Conservation (phyloP, 2,888 invertebrate genomes). For the Cerceris rybyensis region DNA sequence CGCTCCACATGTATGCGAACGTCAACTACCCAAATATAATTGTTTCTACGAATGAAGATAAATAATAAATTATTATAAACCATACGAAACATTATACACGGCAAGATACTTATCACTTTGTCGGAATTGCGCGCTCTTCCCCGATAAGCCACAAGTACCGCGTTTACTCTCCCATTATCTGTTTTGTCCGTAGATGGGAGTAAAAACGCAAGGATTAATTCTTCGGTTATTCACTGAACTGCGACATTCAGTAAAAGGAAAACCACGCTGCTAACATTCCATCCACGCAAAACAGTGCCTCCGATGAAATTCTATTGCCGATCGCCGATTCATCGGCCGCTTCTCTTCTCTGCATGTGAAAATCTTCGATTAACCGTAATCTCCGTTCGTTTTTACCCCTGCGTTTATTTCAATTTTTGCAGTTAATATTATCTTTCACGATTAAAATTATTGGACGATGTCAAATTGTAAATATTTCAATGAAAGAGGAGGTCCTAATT, state of each 20-base stretch:
- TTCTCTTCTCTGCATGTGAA: not conserved
- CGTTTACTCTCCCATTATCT: not conserved
- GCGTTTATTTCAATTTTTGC: no score
- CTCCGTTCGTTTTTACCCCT: no score
- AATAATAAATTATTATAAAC: not conserved
- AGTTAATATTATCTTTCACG: no score
- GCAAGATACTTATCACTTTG: conserved; percentile 5
- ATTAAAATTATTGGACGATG: no score
- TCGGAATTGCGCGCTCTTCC: conserved; percentile 1
- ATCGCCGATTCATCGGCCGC: not conserved
- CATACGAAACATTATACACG: not conserved
- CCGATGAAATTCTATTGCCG: not conserved
- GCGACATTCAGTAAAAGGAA: not conserved
- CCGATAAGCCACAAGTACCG: conserved; percentile 15
- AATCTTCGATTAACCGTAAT: not conserved
- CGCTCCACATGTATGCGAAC: no score
- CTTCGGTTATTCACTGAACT: not conserved
- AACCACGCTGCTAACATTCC: not conserved
- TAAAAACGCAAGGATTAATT: not conserved
- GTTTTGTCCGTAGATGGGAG: not conserved
- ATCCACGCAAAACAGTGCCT: not conserved
- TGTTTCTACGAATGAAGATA: not conserved
- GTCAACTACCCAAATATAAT: no score
- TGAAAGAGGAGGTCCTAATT: no score
- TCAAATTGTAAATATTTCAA: no score